Evolutionary conservation across 1,140 invertebrate species (phyloP), one percentile per base, ranked within the genome.

Genomic region (Temnothorax curvispinosus): DNA sequence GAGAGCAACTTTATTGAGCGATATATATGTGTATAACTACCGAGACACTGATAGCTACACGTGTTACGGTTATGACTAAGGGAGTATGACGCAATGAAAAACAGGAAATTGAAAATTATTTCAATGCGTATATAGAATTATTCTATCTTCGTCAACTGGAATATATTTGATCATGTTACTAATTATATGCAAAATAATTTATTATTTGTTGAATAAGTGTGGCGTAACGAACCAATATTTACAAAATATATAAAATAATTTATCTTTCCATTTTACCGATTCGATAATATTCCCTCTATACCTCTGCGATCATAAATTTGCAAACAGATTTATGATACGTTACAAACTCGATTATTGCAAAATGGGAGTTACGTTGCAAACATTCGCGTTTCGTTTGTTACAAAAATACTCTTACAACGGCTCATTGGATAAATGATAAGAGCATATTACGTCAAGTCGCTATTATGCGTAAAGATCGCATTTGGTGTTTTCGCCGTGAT

Each of bases 271-370:
- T 58, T 82, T 21, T 56, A 58, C 21, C 5, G 50, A 82, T 72
- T 54, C 21, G 50, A 58, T 58, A 56, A 82, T 47, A 52, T 78
- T 80, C 52, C 27, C 47, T 44, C 58, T 58, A 15, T 38, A 58
- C 1, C 38, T 71, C 21, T 13, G 11, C 15, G 65, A 56, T 13
- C 35, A 38, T 65, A 65, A 65, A 65, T 65, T 35, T 6, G 52
- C 65, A 82, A 72, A 47, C 32, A 47, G 78, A 82, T 82, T 72
- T 72, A 44, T 47, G 38, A 72, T 67, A 52, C n/a, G 47, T 44
- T 72, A 47, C 15, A 72, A 72, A 82, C 52, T 82, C 18, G 32
- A 72, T 82, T 82, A 72, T 18, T 18, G 27, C 41, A 44, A 9
- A 18, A 58, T 47, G 67, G 44, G 69, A 60, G 41, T 60, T 32